Percentiles rank a stretch among this genome's conserved stretches.
These are phyloP conservation scores for Clarias magur DNA, from an alignment of 2,113 vertebrate species.

Conservation along the genomic window DNA sequence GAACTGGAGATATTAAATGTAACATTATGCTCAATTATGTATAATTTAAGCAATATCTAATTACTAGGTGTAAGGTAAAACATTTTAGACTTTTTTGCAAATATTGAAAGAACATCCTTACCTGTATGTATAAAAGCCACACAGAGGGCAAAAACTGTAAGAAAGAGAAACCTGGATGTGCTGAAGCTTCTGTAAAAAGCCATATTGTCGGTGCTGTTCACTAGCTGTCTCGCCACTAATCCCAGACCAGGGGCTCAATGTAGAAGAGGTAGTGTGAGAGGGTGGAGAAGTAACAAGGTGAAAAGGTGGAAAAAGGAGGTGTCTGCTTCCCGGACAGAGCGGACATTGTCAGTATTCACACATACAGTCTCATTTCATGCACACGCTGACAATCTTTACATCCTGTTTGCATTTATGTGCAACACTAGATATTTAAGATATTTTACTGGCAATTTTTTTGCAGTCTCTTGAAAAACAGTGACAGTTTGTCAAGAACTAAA, in stretches of 20 bases:
- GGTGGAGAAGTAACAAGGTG: conserved; percentile 55
- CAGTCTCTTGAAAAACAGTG: neutral
- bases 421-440: neutral
- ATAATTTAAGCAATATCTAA: neutral
- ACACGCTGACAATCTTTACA: neutral
- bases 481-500: neutral
- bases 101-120: conserved; percentile 48
- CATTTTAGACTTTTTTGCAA: neutral
- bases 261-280: conserved; percentile 53
- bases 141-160: conserved; percentile 65
- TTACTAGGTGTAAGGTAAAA: neutral
- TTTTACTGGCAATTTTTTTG: neutral
- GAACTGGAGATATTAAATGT: neutral
- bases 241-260: conserved; percentile 44
- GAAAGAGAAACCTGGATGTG: conserved; percentile 54
- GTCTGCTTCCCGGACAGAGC: conserved; percentile 64
- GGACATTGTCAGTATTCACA: conserved; percentile 71
- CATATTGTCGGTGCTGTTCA: conserved; percentile 61
- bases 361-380: conserved; percentile 58
- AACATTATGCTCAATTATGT: neutral
- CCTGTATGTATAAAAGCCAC: conserved; percentile 67
- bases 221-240: conserved; percentile 51
- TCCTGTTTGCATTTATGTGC: neutral
- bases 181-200: conserved; percentile 58
- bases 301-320: conserved; percentile 56